Conservation (phyloP, 2,113 vertebrate genomes). For the Oreocharis arfaki region DNA sequence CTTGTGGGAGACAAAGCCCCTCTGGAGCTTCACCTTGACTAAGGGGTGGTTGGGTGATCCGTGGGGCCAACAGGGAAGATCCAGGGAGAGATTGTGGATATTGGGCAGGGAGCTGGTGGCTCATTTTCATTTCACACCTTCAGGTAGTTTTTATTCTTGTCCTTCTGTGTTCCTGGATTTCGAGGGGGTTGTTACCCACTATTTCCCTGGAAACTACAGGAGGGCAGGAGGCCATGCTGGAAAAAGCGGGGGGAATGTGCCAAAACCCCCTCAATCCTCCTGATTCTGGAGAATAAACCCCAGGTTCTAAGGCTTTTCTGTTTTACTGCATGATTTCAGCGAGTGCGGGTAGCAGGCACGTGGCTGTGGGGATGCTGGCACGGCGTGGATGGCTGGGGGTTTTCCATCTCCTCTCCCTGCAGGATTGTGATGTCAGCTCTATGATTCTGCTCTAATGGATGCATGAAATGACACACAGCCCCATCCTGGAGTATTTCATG, state of each 20-base stretch:
- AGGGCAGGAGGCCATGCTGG: background rate
- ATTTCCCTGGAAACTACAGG: background rate
- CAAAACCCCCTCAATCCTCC: background rate
- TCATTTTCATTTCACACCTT: background rate
- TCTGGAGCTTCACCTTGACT: background rate
- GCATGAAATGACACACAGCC: background rate
- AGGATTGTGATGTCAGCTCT: background rate
- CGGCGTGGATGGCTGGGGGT: rapidly evolving
- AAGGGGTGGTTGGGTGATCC: background rate
- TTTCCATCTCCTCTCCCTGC: background rate
- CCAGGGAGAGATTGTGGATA: background rate
- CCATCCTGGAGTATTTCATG: rapidly evolving
- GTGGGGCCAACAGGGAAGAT: background rate
- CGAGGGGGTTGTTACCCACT: rapidly evolving
- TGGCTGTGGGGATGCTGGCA: background rate
- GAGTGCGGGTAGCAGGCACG: rapidly evolving
- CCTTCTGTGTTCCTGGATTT: background rate
- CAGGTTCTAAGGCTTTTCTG: background rate
- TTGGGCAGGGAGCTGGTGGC: background rate
- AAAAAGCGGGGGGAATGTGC: background rate
- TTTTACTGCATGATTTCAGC: background rate
- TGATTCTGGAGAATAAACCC: background rate
- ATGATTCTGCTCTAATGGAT: rapidly evolving
- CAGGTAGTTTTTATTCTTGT: background rate
- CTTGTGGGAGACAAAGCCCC: background rate